Evolutionary conservation across 2,888 invertebrate species (phyloP).

Genomic region (Athetis lepigone): DNA sequence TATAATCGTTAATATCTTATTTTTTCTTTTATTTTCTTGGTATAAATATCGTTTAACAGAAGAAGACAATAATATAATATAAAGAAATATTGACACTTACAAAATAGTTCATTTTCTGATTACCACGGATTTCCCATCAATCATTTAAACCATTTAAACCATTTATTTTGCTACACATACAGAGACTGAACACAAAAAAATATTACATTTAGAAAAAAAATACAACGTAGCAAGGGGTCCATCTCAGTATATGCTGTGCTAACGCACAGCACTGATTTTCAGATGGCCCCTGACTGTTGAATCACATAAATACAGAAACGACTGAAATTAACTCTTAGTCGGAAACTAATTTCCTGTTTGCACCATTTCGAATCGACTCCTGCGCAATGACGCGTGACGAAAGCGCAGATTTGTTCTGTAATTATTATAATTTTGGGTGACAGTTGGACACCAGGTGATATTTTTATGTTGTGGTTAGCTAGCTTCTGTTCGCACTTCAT

Average conservation of each 20-base stretch:
- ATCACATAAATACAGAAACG: slow-evolving; percentile 18
- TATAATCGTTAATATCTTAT: no score
- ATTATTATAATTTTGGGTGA: slow-evolving; percentile 69
- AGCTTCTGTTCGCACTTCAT: no score
- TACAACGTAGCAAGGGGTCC: no score
- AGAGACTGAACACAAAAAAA: no score
- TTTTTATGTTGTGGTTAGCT: slow-evolving; percentile 10
- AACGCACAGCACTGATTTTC: no score
- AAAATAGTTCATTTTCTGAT: not conserved
- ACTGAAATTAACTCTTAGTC: slow-evolving; percentile 55
- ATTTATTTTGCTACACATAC: no score
- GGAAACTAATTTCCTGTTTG: slow-evolving; percentile 76
- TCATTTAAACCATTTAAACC: no score
- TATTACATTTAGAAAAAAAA: no score
- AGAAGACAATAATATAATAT: not conserved
- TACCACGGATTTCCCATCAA: slow-evolving; percentile 33
- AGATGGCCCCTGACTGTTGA: no score
- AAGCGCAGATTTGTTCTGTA: slow-evolving; percentile 75
- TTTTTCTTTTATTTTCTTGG: no score
- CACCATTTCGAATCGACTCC: slow-evolving; percentile 61
- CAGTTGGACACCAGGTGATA: slow-evolving; percentile 65
- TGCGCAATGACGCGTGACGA: slow-evolving; percentile 71
- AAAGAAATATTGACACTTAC: not conserved
- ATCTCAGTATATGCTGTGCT: no score
- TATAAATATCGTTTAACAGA: no score